phyloP scores from a whole-genome alignment of 1,140 invertebrate genomes.

The Cataglyphis hispanica region DNA sequence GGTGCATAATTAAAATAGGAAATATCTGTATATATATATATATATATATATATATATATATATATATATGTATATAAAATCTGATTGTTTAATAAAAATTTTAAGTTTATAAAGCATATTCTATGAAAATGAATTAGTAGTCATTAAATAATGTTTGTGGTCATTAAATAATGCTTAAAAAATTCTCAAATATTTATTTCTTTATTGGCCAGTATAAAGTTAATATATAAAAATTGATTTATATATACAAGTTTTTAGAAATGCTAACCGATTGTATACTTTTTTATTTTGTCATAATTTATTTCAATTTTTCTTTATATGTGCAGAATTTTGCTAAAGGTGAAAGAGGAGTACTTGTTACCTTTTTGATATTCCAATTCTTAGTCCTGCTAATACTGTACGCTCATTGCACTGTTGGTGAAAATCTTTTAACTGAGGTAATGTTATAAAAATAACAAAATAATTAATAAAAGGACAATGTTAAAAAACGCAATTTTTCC shows the following conservation, averaged over 20 bases:
- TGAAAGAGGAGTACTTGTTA: constrained; percentile 74
- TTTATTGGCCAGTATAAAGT: too few relatives aligned
- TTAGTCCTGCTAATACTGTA: constrained; percentile 78
- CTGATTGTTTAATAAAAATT: too few relatives aligned
- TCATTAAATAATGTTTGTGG: too few relatives aligned
- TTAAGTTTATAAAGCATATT: too few relatives aligned
- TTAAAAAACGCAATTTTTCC: neutral
- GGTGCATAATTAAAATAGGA: too few relatives aligned
- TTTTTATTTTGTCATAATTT: neutral
- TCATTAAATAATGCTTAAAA: too few relatives aligned
- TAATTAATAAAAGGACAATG: neutral
- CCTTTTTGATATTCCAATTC: constrained; percentile 78
- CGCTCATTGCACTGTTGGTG: constrained; percentile 76
- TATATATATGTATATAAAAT: too few relatives aligned
- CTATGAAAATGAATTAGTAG: too few relatives aligned
- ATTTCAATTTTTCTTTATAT: constrained; percentile 18
- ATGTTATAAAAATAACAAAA: neutral
- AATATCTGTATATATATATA: too few relatives aligned
- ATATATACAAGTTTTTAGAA: neutral
- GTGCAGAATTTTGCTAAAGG: constrained; percentile 73
- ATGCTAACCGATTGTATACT: neutral
- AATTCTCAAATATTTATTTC: too few relatives aligned
- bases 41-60: too few relatives aligned
- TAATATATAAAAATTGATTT: too few relatives aligned
- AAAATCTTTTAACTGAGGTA: constrained; percentile 80